Evolutionary conservation across 37 sponge, comb jelly and placozoan species (phyloP), one percentile per base, ranked within the genome.

Genomic region (Eunapius fragilis): DNA sequence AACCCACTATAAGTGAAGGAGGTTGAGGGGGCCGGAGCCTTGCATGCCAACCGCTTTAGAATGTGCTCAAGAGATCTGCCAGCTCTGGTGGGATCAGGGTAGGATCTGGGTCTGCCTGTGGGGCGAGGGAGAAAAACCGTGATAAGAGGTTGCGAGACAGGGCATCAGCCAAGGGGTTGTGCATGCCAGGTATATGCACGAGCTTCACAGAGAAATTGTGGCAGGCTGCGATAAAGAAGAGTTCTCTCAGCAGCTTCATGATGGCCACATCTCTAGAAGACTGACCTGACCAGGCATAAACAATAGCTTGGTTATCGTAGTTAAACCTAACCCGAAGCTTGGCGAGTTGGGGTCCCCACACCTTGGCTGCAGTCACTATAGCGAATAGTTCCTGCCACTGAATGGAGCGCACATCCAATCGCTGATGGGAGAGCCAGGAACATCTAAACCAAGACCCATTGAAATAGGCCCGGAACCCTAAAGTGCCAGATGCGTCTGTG

Each of bases 401-500:
- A 49, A 88, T 80, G 0, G 33, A 33, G 35, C 25, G 76, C 25
- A 32, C 33, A 5, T 19, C 22, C 25, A 81, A 69, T 34, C 31
- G 75, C 38, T 83, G 84, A 22, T 31, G 47, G 23, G 74, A 76
- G 30, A 69, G 7, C 90, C 90, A 89, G 23, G 41, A 25, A 22
- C 70, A 70, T 23, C 41, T 27, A 58, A 90, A 69, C 87, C 91
- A 90, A 0, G 37, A n/a, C 33, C 72, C 68, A 24, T 19, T 24
- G 72, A 78, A 85, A 28, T 68, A 76, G 14, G 86, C 86, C 26
- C 91, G 87, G 35, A 30, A 86, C 0, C 87, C 91, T 17, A 22
- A 27, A 24, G 67, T 48, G 10, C 80, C 82, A 2, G 77, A 85
- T 12, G 91, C 91, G 73, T 90, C 91, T 1, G 87, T 86, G 31